These are phyloP conservation scores for Caenorhabditis panamensis DNA, from an alignment of 2,888 invertebrate genomes.

Conservation along the genomic window DNA sequence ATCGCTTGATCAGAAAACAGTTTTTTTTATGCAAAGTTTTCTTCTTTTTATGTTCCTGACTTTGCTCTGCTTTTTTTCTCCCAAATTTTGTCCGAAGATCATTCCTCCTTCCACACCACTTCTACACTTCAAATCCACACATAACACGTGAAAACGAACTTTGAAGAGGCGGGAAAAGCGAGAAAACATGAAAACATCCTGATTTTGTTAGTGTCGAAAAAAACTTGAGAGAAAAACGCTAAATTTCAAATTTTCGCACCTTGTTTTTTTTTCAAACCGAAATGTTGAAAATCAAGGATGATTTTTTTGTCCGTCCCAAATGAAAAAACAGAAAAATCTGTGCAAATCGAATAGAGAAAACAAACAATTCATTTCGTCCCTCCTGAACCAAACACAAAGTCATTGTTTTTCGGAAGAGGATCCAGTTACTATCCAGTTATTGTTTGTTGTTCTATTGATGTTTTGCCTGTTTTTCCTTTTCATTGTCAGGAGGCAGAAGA, in stretches of 20 bases:
- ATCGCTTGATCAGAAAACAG: too few species aligned
- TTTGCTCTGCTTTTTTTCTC: neutral
- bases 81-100: neutral
- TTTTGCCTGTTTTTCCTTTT: neutral
- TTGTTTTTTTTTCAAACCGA: too few species aligned
- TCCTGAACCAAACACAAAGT: constrained; percentile 27
- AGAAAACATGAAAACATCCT: constrained; percentile 15
- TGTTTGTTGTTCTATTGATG: constrained; percentile 48
- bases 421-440: constrained; percentile 50
- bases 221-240: too few species aligned
- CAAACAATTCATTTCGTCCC: neutral
- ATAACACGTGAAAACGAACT: too few species aligned
- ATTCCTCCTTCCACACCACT: neutral
- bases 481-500: neutral
- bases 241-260: neutral
- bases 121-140: neutral
- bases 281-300: too few species aligned
- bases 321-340: constrained; percentile 18
- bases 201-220: constrained; percentile 8
- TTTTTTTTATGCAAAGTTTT: too few species aligned
- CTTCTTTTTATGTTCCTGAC: neutral
- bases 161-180: neutral
- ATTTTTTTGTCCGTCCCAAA: neutral
- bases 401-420: constrained; percentile 43
- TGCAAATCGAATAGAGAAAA: constrained; percentile 47